These are phyloP conservation scores for Leptinotarsa peninsularis DNA, from an alignment of 2,888 invertebrate genomes.

Conservation along the genomic window DNA sequence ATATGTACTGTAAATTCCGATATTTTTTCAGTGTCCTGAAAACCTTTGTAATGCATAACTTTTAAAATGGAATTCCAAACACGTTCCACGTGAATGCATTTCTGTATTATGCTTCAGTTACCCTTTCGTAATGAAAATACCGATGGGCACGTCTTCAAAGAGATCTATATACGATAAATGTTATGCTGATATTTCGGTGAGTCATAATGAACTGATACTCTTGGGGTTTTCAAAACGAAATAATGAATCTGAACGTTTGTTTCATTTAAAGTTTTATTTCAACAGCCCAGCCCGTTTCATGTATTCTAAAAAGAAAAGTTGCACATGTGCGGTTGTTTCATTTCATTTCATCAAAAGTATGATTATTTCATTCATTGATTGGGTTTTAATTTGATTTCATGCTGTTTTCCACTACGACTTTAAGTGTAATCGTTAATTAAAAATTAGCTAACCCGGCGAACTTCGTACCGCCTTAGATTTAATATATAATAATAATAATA, in stretches of 20 bases:
- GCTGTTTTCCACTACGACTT: too few species aligned
- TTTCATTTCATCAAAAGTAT: too few species aligned
- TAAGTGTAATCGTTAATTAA: too few species aligned
- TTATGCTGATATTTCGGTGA: neutral
- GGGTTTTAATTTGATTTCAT: too few species aligned
- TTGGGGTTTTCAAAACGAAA: neutral
- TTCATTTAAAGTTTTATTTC: neutral
- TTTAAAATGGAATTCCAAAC: neutral
- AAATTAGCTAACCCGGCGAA: too few species aligned
- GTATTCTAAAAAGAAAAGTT: too few species aligned
- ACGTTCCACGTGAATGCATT: neutral
- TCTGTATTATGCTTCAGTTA: neutral
- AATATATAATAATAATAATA: too few species aligned
- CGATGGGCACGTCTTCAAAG: neutral
- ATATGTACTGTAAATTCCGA: neutral
- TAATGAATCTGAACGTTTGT: neutral
- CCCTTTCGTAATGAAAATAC: neutral
- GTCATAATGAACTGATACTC: neutral
- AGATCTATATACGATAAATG: neutral
- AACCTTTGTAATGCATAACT: neutral
- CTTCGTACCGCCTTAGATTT: too few species aligned
- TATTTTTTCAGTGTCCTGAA: neutral
- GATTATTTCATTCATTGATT: too few species aligned
- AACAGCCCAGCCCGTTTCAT: too few species aligned
- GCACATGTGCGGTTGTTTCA: too few species aligned